Base-by-base conservation (phyloP, 2,797 vertebrate genomes). In the Aquila chrysaetos region DNA sequence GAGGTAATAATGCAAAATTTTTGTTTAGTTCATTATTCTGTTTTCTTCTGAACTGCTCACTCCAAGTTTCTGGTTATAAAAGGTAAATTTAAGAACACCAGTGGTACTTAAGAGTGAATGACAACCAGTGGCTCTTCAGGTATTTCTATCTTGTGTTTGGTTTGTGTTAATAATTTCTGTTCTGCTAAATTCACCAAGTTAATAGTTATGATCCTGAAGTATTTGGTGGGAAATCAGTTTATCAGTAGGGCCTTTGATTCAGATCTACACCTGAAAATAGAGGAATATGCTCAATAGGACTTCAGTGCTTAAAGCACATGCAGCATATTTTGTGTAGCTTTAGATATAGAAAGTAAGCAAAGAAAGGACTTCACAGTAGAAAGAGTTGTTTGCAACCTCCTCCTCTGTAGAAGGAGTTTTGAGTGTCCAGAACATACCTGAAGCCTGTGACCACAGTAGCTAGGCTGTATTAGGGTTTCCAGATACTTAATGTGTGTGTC, bases 401-500 rank as follows among this genome's bases (percentile, higher is more conserved):
- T 49, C 17, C 25, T 86, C 37, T 65, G 18, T 31, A 53, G 35
- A 37, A 85, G 33, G 74, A 78, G 15, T 24, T 75, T 43, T 53
- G 28, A 15, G 24, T 48, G 46, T 35, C 49, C 30, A 84, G 33
- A 60, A 46, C 13, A 30, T 30, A 11, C 17, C 63, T 54, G 79
- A 83, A 70, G 39, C 19, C 44, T 11, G 2, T 10, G 33, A n/a
- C 15, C 37, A 25, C 35, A 31, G 27, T n/a, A 48, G 25, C 30
- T 17, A 25, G n/a, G 28, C 23, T 67, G 19, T 28, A 5, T 53
- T 49, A 41, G 19, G 46, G 15, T 65, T 89, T 53, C 43, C 57
- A 61, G 44, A 4, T 6, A 17, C 1, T 0, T 28, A 4, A 1
- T 1, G 2, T 37, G 9, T 37, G 14, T 48, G 16, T 35, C 48